phyloP scores from a whole-genome alignment of 2,113 vertebrate species.

The Stigmatopora argus region DNA sequence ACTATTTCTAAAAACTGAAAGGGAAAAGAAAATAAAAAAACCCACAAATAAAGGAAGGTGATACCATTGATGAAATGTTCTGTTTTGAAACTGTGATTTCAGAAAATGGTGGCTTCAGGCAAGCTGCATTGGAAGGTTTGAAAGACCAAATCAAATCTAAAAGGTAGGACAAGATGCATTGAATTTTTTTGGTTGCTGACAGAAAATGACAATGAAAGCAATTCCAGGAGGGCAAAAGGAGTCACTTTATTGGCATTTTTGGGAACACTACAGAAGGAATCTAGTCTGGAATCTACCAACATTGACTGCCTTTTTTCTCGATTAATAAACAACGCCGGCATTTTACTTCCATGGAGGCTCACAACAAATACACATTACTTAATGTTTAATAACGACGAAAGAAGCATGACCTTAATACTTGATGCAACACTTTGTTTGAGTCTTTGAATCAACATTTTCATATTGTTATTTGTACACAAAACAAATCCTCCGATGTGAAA shows the following conservation, averaged over 20 bases:
- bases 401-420: constrained; percentile 23
- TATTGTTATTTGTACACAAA: constrained; percentile 38
- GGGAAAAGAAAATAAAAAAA: too few species aligned
- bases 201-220: neutral
- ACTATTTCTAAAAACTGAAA: too few species aligned
- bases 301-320: constrained; percentile 7
- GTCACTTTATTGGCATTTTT: neutral
- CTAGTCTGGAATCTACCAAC: neutral
- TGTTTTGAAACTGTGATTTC: too few species aligned
- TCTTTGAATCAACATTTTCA: constrained; percentile 42
- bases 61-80: too few species aligned
- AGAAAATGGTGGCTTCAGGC: neutral
- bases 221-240: neutral
- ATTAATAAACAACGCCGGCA: constrained; percentile 22
- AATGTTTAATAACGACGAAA: constrained; percentile 21
- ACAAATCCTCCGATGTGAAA: constrained; percentile 33
- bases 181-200: neutral
- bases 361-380: constrained; percentile 25
- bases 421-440: constrained; percentile 29
- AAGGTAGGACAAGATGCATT: neutral
- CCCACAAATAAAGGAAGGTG: too few species aligned
- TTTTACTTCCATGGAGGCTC: constrained; percentile 18
- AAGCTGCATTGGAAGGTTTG: neutral
- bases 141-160: neutral
- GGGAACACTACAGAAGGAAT: neutral